Evolutionary conservation across 2,888 invertebrate species (phyloP).

Genomic region (Neocrepidodera transversa): DNA sequence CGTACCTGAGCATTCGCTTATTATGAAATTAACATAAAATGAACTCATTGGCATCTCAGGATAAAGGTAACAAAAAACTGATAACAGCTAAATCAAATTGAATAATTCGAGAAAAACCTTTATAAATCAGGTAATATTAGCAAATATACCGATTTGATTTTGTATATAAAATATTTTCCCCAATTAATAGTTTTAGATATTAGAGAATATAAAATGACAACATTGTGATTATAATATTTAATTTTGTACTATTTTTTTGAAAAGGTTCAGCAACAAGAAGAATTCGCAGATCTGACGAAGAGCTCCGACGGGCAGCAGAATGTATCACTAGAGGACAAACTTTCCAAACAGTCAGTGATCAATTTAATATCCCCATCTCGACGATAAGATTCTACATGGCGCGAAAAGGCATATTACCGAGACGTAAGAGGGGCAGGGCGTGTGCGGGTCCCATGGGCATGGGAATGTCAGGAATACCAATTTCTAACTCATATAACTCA

Average conservation of each 20-base stretch:
- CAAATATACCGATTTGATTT: no score
- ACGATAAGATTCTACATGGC: slow-evolving; percentile 90
- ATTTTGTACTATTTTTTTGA: slow-evolving; percentile 2
- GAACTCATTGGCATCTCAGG: no score
- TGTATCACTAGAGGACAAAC: slow-evolving; percentile 87
- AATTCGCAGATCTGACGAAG: slow-evolving; percentile 78
- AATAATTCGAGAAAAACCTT: no score
- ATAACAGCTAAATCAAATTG: no score
- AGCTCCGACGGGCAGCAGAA: slow-evolving; percentile 81
- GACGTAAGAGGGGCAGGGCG: slow-evolving; percentile 76
- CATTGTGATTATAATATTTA: no score
- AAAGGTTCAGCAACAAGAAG: slow-evolving; percentile 60
- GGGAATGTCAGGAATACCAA: slow-evolving; percentile 41
- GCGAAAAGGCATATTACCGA: slow-evolving; percentile 80
- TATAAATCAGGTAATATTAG: no score
- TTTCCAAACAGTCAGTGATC: slow-evolving; percentile 86
- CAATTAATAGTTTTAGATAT: no score
- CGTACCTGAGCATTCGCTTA: no score
- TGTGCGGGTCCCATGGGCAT: slow-evolving; percentile 63
- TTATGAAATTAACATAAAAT: no score
- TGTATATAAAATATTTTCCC: no score
- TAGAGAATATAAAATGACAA: no score
- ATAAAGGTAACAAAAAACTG: no score
- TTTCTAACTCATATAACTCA: slow-evolving; percentile 55
- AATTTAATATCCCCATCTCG: slow-evolving; percentile 87